These are phyloP conservation scores for Periphyllus acericola DNA, from an alignment of 2,888 invertebrate species.

Conservation along the genomic window DNA sequence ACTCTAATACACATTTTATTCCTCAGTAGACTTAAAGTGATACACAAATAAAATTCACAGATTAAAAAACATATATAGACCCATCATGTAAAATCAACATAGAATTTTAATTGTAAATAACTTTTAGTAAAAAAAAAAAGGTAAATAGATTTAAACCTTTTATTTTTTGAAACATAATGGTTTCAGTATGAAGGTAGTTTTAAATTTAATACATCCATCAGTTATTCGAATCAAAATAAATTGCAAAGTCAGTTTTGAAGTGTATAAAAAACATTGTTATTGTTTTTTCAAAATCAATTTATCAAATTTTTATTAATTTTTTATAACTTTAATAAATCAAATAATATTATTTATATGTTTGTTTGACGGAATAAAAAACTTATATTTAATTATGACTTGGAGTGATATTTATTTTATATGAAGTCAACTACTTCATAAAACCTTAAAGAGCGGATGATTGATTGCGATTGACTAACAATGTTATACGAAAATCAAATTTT, in stretches of 20 bases:
- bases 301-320: background rate
- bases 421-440: too few species aligned
- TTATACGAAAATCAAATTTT: too few species aligned
- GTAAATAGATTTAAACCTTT: background rate
- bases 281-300: background rate
- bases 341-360: background rate
- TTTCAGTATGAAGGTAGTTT: background rate
- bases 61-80: background rate
- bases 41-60: background rate
- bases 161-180: background rate
- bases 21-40: background rate
- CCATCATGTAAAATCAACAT: background rate
- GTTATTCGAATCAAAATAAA: constrained; percentile 30
- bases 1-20: background rate
- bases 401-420: background rate
- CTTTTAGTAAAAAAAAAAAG: background rate
- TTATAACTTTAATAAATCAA: background rate
- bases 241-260: background rate
- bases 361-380: background rate
- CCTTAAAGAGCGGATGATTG: too few species aligned
- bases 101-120: constrained; percentile 34
- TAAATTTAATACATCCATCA: constrained; percentile 19
- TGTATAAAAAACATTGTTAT: background rate
- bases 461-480: too few species aligned
- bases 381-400: background rate